These are phyloP conservation scores for Mustelus asterias DNA, from an alignment of 2,113 vertebrate species.

Conservation along the genomic window DNA sequence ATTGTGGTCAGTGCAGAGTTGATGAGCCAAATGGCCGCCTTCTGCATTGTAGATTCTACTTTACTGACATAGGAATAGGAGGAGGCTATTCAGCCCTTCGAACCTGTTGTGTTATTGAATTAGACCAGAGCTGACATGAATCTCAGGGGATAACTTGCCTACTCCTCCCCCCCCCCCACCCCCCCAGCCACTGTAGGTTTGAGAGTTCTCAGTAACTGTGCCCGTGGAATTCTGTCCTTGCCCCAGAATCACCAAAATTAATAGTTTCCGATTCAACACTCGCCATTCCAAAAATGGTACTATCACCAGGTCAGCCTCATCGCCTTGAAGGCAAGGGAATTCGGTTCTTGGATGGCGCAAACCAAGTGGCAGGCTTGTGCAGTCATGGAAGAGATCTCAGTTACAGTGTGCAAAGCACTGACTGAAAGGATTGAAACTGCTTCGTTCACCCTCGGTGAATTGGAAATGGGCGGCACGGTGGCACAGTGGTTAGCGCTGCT, in stretches of 20 bases:
- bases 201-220: not conserved
- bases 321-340: not conserved
- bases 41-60: no score
- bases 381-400: not conserved
- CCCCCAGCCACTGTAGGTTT: not conserved
- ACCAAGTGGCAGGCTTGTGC: not conserved
- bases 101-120: no score
- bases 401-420: no score
- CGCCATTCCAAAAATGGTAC: not conserved
- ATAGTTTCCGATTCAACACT: not conserved
- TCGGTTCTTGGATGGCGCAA: not conserved
- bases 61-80: no score
- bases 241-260: not conserved
- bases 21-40: no score
- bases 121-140: no score
- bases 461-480: no score
- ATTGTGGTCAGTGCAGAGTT: no score
- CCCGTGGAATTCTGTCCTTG: not conserved
- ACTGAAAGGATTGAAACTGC: not conserved
- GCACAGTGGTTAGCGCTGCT: no score
- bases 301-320: not conserved
- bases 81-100: no score
- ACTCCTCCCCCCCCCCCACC: not conserved
- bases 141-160: not conserved
- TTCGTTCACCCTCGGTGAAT: not conserved